A percentile compares a stretch with the other conserved stretches of the same genome.
phyloP scores from a whole-genome alignment of 2,113 vertebrate species.

The Neopipo cinnamomea region DNA sequence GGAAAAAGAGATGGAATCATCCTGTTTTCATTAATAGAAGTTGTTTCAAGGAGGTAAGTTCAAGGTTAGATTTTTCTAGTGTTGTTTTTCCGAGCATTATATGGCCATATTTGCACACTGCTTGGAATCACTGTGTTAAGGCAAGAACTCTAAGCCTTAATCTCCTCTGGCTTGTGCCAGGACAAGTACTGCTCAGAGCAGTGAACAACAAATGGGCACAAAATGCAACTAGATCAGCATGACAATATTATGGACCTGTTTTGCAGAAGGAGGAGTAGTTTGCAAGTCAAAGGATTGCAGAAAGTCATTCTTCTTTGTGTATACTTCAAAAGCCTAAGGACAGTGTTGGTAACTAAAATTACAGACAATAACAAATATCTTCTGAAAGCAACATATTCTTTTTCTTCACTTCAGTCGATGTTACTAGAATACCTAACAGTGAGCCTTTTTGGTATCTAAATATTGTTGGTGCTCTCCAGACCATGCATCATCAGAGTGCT shows the following conservation, averaged over 20 bases:
- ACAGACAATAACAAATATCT: background rate
- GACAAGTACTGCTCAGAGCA: background rate
- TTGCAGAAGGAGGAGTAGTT: background rate
- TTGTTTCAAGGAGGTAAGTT: background rate
- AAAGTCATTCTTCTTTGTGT: background rate
- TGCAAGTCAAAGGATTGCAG: background rate
- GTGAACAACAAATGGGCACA: background rate
- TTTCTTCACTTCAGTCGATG: background rate
- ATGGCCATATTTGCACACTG: background rate
- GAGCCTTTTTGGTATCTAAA: background rate
- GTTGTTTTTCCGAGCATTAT: background rate
- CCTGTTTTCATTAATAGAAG: background rate
- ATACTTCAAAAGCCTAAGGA: background rate
- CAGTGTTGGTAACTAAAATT: background rate
- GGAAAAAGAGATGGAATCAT: background rate
- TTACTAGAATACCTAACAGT: background rate
- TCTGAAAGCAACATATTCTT: background rate
- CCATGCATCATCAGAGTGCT: background rate
- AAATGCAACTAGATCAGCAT: background rate
- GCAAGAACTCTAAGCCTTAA: background rate
- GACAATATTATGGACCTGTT: background rate
- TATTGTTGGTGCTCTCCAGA: background rate
- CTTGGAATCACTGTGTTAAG: background rate
- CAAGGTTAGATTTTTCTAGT: background rate
- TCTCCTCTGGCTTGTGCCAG: background rate